Percentiles rank a stretch among this genome's conserved stretches.
Evolutionary conservation across 2,797 vertebrate species (phyloP).

Genomic region (Siniperca undulata): DNA sequence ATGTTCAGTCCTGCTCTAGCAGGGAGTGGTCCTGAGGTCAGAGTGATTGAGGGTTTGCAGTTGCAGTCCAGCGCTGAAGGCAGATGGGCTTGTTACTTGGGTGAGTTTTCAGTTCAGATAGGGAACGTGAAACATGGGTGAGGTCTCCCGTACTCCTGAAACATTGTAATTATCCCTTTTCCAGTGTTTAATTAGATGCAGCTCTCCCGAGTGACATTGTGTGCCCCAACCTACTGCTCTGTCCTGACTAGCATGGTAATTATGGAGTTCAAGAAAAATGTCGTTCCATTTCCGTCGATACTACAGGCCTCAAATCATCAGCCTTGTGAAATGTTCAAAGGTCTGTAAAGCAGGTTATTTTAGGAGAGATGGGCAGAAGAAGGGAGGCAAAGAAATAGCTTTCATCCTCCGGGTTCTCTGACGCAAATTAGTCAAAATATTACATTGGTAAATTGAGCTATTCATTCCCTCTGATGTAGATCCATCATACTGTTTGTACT

Average conservation of each 20-base stretch:
- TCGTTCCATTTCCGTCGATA: slow-evolving; percentile 69
- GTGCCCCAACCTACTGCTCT: slow-evolving; percentile 56
- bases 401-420: slow-evolving; percentile 61
- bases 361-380: slow-evolving; percentile 47
- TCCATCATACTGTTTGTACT: slow-evolving; percentile 37
- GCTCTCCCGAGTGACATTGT: slow-evolving; percentile 65
- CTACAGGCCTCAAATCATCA: slow-evolving; percentile 76
- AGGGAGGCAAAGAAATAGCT: slow-evolving; percentile 35
- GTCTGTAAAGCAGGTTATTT: slow-evolving; percentile 68
- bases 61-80: slow-evolving; percentile 47
- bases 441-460: slow-evolving; percentile 31
- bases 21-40: slow-evolving; percentile 76
- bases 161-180: slow-evolving; percentile 75
- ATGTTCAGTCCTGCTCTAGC: slow-evolving; percentile 53
- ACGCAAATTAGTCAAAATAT: slow-evolving; percentile 53
- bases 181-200: slow-evolving; percentile 79
- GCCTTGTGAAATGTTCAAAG: slow-evolving; percentile 73
- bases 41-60: slow-evolving; percentile 70
- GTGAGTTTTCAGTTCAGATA: slow-evolving; percentile 55
- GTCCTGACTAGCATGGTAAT: slow-evolving; percentile 67
- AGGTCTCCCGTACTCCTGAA: slow-evolving; percentile 65
- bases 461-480: slow-evolving; percentile 47
- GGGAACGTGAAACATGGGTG: slow-evolving; percentile 73
- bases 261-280: slow-evolving; percentile 68
- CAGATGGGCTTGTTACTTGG: slow-evolving; percentile 72